phyloP scores from a whole-genome alignment of 2,113 vertebrate species.

The Thryonomys swinderianus region DNA sequence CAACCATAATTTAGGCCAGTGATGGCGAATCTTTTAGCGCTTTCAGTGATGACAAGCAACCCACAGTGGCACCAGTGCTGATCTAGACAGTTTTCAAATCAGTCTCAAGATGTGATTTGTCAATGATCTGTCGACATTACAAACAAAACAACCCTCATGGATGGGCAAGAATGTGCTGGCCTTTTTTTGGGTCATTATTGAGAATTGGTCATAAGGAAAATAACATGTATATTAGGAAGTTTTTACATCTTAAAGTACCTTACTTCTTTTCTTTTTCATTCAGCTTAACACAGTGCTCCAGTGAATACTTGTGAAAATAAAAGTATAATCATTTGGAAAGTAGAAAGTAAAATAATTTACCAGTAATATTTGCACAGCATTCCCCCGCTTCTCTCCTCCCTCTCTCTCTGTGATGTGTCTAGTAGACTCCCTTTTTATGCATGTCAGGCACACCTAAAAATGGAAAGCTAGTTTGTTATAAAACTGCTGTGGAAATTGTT shows the following conservation, averaged over 20 bases:
- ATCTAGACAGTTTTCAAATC: neutral
- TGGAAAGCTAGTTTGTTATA: constrained; percentile 30
- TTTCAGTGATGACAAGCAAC: neutral
- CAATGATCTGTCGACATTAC: neutral
- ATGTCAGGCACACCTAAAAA: neutral
- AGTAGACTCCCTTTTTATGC: neutral
- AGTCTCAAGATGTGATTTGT: constrained; percentile 21
- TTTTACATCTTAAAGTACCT: neutral
- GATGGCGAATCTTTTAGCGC: neutral
- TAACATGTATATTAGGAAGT: neutral
- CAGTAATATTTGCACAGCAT: neutral
- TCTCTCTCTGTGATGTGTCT: neutral
- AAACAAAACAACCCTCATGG: neutral
- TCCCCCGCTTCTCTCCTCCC: no score
- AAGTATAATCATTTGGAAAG: neutral
- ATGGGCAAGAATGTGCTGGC: constrained; percentile 26
- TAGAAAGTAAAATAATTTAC: neutral
- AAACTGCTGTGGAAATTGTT: neutral
- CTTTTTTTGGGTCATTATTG: neutral
- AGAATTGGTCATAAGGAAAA: neutral
- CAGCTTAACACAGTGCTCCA: neutral
- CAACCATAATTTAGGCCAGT: neutral
- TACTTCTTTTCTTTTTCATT: neutral
- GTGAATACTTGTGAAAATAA: neutral
- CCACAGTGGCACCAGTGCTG: neutral